phyloP scores from a whole-genome alignment of 1,140 invertebrate genomes.

The Pseudoatta argentina region DNA sequence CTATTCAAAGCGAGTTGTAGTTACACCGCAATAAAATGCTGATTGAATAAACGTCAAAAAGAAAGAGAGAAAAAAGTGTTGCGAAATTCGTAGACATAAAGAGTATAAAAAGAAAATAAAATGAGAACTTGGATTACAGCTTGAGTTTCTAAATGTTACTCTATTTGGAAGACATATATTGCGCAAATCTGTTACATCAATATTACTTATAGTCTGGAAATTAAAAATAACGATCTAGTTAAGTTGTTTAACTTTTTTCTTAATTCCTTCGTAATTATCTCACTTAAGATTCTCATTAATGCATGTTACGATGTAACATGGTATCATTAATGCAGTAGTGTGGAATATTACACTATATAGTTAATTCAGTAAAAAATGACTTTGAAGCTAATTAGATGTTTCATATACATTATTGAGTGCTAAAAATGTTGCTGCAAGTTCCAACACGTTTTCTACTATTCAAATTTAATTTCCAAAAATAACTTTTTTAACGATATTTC shows the following conservation, averaged over 20 bases:
- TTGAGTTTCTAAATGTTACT: neutral
- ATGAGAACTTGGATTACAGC: neutral
- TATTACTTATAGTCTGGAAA: neutral
- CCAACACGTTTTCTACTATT: no score
- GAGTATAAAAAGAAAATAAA: neutral
- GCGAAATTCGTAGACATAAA: neutral
- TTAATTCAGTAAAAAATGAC: no score
- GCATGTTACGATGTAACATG: neutral
- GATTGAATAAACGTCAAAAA: conserved; percentile 62
- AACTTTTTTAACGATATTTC: no score
- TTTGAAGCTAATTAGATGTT: no score
- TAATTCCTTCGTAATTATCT: neutral
- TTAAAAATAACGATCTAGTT: neutral
- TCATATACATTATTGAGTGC: no score
- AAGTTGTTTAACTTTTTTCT: neutral
- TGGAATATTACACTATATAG: neutral
- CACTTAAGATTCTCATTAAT: neutral
- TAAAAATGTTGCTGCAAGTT: no score
- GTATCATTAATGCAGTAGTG: neutral
- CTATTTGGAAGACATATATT: neutral
- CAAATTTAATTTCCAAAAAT: no score
- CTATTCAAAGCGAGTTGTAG: conserved; percentile 60
- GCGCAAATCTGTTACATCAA: neutral
- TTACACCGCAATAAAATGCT: conserved; percentile 72
- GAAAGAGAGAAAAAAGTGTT: conserved; percentile 5